Evolutionary conservation across 2,888 invertebrate genomes (phyloP), one percentile per base, ranked within the genome.

Genomic region (Melitaea athalia): DNA sequence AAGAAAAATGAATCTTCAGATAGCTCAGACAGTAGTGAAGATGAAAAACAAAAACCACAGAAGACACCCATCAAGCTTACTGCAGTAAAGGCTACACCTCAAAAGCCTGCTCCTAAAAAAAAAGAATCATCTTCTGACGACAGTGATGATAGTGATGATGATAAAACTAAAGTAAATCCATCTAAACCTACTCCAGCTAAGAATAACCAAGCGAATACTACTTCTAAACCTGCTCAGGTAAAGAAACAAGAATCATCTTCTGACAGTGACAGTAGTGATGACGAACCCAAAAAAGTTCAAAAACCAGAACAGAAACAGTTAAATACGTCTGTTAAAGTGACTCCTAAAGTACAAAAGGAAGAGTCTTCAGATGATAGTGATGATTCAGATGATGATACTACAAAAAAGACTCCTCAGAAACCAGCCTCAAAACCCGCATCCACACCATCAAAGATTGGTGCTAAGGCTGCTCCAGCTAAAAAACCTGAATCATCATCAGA

Each of bases 1-100:
- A 70, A 53, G 53, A 82, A 84, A 76, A 85, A 86, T 74, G 80
- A 84, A 63, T 85, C 85, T 15, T 84, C 85, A 24, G 87, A 88
- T 64, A 85, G 85, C 64, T 76, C 76, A 66, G 85, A 86, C 14
- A 83, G 82, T 33, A 87, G 87, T 72, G 85, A 86, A 33, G 85
- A 85, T 59, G 89, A 90, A 43, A 86, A 86, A 33, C 83, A 80
- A 64, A 80, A 79, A 73, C 74, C 72, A 57, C 76, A 75, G 69
- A 67, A 72, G 49, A 67, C 69, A 65, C 15, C 38, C 49, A 45
- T 45, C 50, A 74, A 76, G 65, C 47, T 66, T 61, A 68, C 65
- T 55, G 55, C 75, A 7, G 64, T 68, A 57, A 74, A 69, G 64
- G 52, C 76, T 42, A 70, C 77, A 42, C 74, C 77, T 57, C 75